Evolutionary conservation across 2,797 vertebrate genomes (phyloP).

Genomic region (Lutjanus campechanus): DNA sequence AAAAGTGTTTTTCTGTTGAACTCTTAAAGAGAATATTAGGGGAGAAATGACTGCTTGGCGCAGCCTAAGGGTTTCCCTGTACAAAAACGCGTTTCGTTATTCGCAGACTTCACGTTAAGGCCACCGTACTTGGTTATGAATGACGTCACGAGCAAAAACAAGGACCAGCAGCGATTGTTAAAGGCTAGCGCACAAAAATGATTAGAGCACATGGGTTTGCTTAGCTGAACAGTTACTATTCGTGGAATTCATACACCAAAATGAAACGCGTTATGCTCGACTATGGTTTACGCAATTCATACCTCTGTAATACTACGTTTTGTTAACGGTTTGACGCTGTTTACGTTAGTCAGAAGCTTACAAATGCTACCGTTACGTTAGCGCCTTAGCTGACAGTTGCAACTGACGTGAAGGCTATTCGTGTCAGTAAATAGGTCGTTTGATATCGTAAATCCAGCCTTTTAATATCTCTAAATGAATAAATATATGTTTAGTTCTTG

Average conservation of each 20-base stretch:
- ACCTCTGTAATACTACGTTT: neutral
- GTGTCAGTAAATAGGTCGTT: neutral
- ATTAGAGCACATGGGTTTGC: no score
- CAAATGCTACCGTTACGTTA: conserved; percentile 23
- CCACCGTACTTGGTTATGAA: conserved; percentile 69
- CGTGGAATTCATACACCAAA: rapidly evolving
- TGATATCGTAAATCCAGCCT: no score
- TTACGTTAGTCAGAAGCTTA: conserved; percentile 13
- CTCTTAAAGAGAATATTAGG: no score
- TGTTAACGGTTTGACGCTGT: neutral
- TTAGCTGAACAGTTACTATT: rapidly evolving
- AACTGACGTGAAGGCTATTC: neutral
- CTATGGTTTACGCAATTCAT: neutral
- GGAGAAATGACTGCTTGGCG: neutral
- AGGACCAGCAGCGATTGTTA: conserved; percentile 24
- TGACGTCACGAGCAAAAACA: conserved; percentile 78
- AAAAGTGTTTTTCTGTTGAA: no score
- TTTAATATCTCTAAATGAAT: neutral
- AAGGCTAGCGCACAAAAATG: neutral
- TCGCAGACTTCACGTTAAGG: neutral
- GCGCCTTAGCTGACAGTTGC: neutral
- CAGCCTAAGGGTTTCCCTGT: conserved; percentile 56
- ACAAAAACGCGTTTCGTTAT: conserved; percentile 64
- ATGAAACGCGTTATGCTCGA: neutral
- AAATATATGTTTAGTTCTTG: neutral